Evolutionary conservation across 1,140 invertebrate genomes (phyloP).

Genomic region (Venustaconcha ellipsiformis): DNA sequence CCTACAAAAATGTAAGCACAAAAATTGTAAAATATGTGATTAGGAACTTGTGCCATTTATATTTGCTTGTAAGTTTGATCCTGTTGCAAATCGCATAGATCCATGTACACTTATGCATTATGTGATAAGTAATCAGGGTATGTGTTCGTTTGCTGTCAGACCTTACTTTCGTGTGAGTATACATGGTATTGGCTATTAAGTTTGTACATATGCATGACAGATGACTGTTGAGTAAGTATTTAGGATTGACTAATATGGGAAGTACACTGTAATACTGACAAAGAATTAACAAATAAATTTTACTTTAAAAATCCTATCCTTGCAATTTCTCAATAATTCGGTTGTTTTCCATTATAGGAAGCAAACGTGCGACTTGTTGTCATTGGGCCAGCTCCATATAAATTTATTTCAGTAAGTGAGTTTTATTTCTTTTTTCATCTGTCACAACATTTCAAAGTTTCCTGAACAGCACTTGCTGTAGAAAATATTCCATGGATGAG

Average conservation of each 20-base stretch:
- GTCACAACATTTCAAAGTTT: no score
- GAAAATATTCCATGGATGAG: no score
- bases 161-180: neutral
- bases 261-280: neutral
- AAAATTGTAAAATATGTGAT: no score
- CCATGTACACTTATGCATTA: no score
- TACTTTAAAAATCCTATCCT: neutral
- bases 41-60: no score
- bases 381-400: slow-evolving; percentile 56
- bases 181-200: neutral
- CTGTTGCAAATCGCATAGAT: no score
- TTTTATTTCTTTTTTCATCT: neutral
- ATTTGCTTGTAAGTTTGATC: no score
- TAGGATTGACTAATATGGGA: neutral
- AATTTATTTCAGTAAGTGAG: slow-evolving; percentile 53
- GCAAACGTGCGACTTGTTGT: slow-evolving; percentile 55
- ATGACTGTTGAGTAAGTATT: neutral
- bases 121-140: no score
- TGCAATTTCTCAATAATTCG: slow-evolving; percentile 4
- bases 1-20: no score
- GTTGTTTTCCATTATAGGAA: slow-evolving; percentile 36
- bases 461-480: no score
- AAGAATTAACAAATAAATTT: neutral
- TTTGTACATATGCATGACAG: neutral
- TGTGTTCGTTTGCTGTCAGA: no score